These are phyloP conservation scores for Fringilla coelebs DNA, from an alignment of 2,797 vertebrate species.

Conservation along the genomic window DNA sequence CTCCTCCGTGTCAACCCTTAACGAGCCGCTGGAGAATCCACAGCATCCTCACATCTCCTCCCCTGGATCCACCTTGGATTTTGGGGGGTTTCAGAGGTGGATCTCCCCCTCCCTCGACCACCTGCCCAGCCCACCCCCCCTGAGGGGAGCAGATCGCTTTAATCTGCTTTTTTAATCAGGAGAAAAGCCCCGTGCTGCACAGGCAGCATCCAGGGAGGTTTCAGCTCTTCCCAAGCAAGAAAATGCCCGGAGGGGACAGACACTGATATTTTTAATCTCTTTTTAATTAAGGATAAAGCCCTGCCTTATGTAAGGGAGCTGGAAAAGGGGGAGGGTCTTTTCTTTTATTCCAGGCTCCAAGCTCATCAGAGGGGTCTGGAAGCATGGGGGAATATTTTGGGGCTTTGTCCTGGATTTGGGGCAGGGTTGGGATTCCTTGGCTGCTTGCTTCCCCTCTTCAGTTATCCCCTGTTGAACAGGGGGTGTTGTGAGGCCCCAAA, in stretches of 20 bases:
- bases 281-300: conserved; percentile 78
- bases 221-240: conserved; percentile 50
- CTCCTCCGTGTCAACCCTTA: neutral
- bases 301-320: conserved; percentile 40
- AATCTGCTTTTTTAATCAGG: conserved; percentile 58
- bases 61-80: neutral
- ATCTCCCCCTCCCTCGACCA: rapidly evolving
- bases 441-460: neutral
- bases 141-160: neutral
- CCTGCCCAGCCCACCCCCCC: neutral
- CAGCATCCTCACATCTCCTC: neutral
- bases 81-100: neutral
- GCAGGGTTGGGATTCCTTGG: neutral
- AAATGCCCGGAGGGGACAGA: conserved; percentile 38
- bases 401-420: neutral
- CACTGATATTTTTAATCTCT: conserved; percentile 74
- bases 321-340: neutral
- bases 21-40: neutral
- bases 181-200: conserved; percentile 13
- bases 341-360: neutral
- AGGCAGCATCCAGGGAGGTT: neutral
- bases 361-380: neutral
- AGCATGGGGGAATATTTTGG: neutral
- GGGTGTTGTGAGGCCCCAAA: neutral
- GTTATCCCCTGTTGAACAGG: too few species aligned